These are phyloP conservation scores for Epinephelus malabaricus DNA, from an alignment of 2,797 vertebrate genomes.

Conservation along the genomic window DNA sequence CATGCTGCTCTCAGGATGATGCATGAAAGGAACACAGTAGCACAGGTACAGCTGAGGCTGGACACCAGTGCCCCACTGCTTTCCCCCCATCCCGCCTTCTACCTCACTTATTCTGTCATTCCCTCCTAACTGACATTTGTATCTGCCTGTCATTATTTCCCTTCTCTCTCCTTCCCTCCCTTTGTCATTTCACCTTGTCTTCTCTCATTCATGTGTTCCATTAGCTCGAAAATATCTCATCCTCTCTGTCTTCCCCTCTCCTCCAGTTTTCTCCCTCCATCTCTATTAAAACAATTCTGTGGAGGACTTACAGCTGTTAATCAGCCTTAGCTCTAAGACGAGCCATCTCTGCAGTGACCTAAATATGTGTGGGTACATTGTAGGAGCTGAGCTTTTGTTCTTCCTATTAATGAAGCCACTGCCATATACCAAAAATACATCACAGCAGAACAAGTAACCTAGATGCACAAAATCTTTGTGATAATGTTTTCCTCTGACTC, in stretches of 20 bases:
- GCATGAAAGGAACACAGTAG: slow-evolving; percentile 64
- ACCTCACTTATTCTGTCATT: slow-evolving; percentile 24
- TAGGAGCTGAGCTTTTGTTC: slow-evolving; percentile 5
- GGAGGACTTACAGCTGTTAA: slow-evolving; percentile 23
- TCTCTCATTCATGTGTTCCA: background rate
- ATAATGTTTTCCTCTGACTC: background rate
- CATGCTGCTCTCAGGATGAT: slow-evolving; percentile 71
- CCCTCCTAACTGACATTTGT: slow-evolving; percentile 10
- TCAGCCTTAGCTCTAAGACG: slow-evolving; percentile 38
- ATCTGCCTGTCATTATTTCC: slow-evolving; percentile 22
- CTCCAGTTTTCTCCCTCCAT: background rate
- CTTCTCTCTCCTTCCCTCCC: background rate
- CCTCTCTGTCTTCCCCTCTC: background rate
- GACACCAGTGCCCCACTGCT: slow-evolving; percentile 5
- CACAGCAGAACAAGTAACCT: slow-evolving; percentile 16
- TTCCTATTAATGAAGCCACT: slow-evolving; percentile 7
- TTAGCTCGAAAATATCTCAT: background rate
- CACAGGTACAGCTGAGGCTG: slow-evolving; percentile 43
- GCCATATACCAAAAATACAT: background rate
- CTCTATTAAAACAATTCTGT: slow-evolving; percentile 18
- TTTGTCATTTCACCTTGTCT: background rate
- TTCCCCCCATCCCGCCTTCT: slow-evolving; percentile 3
- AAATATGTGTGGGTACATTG: slow-evolving; percentile 32
- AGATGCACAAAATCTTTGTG: background rate
- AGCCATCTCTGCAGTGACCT: slow-evolving; percentile 51